Base-by-base conservation (phyloP, 2,113 vertebrate species). In the Lethenteron camtschaticum region DNA sequence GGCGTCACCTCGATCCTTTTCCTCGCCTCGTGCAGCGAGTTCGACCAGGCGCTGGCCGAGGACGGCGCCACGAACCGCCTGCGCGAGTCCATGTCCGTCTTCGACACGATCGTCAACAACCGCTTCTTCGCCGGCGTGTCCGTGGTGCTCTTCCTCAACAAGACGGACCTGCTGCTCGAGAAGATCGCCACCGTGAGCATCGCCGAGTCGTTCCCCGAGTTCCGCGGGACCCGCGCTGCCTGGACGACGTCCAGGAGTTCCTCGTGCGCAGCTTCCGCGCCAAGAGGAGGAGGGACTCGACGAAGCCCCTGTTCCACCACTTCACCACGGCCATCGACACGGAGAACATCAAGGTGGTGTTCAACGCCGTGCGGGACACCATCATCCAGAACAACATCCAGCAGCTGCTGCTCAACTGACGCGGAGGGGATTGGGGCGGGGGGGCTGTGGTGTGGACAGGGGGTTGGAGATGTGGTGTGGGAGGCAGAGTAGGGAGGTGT, bases 1-100 rank as follows among this genome's bases (percentile, higher is more conserved):
- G 69, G 69, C 56, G 60, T 70, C 69, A 70, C 69, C 56, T 70
- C 69, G 57, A 70, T 70, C 69, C 56, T 70, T 16, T 70, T 70
- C 69, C 57, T 70, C 57, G 69, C 60, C 57, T 70, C 69, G 4
- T 70, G 57, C 69, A 70, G 69, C 7, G 69, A 70, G 69, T 70
- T 70, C 8, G 69, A 70, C 69, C 69, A 70, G 56, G 69, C 60
- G 1, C 56, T 70, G 56, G n/a, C 60, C 18, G 69, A 70, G 56
- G 69, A 70, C 69, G 12, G 69, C 2, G 20, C 12, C 2, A 70
- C 69, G 2, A 70, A 70, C 57, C 69, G 69, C 5, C 57, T 70
- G 16, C 57, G 57, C 8, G 69, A 70, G 69, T 58, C 69, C 3
- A 70, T 70, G 56, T 55, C 57, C 69, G 55, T 70, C 69, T 70